Evolutionary conservation across 2,888 invertebrate species (phyloP).

Genomic region (Tipula confusa): DNA sequence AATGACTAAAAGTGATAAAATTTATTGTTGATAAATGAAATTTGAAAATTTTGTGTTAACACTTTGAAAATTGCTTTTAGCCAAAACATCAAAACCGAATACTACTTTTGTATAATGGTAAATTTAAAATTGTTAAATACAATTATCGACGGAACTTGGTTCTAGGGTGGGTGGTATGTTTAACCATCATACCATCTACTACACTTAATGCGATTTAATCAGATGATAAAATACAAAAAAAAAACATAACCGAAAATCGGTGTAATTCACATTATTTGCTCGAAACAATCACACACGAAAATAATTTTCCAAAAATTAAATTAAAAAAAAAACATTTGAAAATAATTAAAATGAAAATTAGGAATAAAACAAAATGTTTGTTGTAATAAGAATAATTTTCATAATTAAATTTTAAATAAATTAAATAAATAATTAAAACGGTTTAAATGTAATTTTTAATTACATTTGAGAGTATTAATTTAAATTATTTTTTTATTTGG

Average conservation of each 20-base stretch:
- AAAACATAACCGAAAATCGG: not conserved
- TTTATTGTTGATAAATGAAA: not conserved
- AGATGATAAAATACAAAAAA: too few relatives aligned
- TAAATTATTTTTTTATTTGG: not conserved
- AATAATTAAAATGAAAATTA: not conserved
- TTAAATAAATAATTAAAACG: not conserved
- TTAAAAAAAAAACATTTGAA: not conserved
- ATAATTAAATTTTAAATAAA: slow-evolving; percentile 25
- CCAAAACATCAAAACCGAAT: not conserved
- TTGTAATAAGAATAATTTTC: not conserved
- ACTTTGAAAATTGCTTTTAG: not conserved
- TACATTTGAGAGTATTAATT: not conserved
- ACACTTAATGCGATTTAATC: not conserved
- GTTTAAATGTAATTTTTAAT: not conserved
- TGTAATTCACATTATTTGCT: not conserved
- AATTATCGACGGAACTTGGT: too few relatives aligned
- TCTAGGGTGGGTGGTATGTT: too few relatives aligned
- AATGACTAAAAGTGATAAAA: not conserved
- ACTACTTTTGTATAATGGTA: too few relatives aligned
- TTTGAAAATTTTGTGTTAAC: not conserved
- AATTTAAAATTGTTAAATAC: too few relatives aligned
- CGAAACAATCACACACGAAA: not conserved
- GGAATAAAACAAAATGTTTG: not conserved
- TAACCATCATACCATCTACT: too few relatives aligned
- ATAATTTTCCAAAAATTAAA: not conserved